These are phyloP conservation scores for Aplodontia rufa DNA, from an alignment of 2,113 vertebrate species.

Conservation along the genomic window DNA sequence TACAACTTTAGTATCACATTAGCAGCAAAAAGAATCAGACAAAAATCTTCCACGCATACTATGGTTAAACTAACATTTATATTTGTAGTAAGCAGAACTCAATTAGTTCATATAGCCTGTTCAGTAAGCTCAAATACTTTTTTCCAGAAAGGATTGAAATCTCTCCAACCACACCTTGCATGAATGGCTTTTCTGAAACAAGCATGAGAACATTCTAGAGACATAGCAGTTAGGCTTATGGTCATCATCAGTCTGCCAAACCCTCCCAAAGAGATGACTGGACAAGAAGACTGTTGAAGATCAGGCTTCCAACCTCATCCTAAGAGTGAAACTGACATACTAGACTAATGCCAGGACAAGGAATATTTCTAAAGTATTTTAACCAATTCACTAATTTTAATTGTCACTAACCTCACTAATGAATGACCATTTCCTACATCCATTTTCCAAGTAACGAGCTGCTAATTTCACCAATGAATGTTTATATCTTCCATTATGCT, in stretches of 20 bases:
- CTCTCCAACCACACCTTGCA: background rate
- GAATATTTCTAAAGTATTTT: slow-evolving; percentile 17
- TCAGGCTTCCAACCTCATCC: background rate
- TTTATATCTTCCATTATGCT: background rate
- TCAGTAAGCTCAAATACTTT: background rate
- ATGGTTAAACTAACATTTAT: background rate
- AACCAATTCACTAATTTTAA: background rate
- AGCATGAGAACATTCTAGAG: background rate
- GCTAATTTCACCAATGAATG: background rate
- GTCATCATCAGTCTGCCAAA: background rate
- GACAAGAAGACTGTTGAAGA: background rate
- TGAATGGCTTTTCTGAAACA: background rate
- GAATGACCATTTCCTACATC: background rate
- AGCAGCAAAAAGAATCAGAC: background rate
- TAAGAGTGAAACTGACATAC: background rate
- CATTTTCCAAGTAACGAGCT: background rate
- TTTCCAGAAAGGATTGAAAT: background rate
- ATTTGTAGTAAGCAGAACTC: background rate
- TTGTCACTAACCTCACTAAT: background rate
- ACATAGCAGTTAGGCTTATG: background rate
- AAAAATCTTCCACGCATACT: background rate
- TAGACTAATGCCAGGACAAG: background rate
- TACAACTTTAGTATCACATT: background rate
- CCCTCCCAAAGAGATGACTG: background rate
- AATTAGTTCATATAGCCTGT: background rate